Evolutionary conservation across 1,140 invertebrate species (phyloP), one percentile per base, ranked within the genome.

Genomic region (Cherax destructor): DNA sequence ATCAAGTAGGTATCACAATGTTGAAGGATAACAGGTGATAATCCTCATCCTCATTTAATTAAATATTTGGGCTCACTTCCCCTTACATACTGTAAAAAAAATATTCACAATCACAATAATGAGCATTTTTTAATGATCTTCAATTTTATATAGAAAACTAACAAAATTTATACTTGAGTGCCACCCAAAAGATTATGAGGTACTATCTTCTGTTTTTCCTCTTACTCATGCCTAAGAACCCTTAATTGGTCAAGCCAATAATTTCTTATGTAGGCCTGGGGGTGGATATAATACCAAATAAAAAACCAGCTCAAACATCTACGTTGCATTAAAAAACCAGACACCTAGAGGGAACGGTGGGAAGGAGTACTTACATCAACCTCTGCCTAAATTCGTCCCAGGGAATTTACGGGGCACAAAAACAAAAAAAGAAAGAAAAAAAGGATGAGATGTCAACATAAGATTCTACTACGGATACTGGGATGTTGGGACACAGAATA

Each of bases 391-490:
- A 91, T 91, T 91, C 90, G 90, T 91, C 90, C 90, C 90, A 91
- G 81, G 90, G 90, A 91, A 91, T 86, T 91, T 86, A 91, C 90
- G 90, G 84, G 90, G 90, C 90, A 83, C 90, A 91, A 91, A 91
- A 91, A 91, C 69, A 78, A 78, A 84, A 90, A 72, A 52, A 50
- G 76, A 83, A 81, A 88, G 50, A 83, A 87, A 69, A 59, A 83
- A 24, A 86, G 69, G 56, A 84, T 80, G 61, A 61, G 78, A 79
- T 65, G 49, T 88, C 61, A 72, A 88, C 77, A 83, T 21, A 88
- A 72, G 78, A 72, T 52, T 81, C 86, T 88, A 88, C 86, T 83
- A 72, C 65, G n/a, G 69, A 69, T 30, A 61, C 50, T 77, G 72
- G 72, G 72, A 69, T 86, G 84, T 59, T 77, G 85, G 77, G 85